Evolutionary conservation across 2,888 invertebrate species (phyloP).

Genomic region (Linyphia triangularis): DNA sequence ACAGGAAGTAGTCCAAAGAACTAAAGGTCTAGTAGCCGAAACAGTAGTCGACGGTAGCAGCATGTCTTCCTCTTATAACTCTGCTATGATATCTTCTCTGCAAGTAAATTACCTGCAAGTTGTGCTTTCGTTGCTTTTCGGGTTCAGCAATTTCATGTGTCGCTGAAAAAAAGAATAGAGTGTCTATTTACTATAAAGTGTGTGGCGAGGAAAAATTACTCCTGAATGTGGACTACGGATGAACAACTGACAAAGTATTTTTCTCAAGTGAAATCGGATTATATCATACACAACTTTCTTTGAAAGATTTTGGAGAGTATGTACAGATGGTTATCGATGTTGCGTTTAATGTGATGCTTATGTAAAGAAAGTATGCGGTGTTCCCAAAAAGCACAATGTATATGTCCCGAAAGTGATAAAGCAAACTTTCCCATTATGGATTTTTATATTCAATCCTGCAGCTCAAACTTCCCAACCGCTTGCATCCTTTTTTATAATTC

Average conservation of each 20-base stretch:
- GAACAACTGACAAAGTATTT: conserved; percentile 23
- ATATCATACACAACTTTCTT: background rate
- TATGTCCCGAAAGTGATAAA: background rate
- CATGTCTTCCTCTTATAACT: conserved; percentile 68
- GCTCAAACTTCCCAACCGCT: conserved; percentile 26
- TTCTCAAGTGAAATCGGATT: conserved; percentile 18
- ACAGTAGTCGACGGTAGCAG: conserved; percentile 67
- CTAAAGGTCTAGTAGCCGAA: conserved; percentile 72
- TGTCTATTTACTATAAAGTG: background rate
- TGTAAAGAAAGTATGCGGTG: background rate
- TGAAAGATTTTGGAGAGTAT: background rate
- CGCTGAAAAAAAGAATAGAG: background rate
- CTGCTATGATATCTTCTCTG: background rate
- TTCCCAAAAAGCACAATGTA: background rate
- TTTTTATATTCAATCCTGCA: background rate
- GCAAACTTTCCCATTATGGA: background rate
- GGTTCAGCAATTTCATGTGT: background rate
- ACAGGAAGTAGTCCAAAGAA: conserved; percentile 64
- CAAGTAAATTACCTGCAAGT: background rate
- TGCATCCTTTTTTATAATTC: background rate
- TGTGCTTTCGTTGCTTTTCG: conserved; percentile 13
- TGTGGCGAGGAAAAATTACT: background rate
- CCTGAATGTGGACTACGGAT: background rate
- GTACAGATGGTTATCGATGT: background rate
- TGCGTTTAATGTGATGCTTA: background rate